phyloP scores from a whole-genome alignment of 1,140 invertebrate species.

The Vanessa tameamea region DNA sequence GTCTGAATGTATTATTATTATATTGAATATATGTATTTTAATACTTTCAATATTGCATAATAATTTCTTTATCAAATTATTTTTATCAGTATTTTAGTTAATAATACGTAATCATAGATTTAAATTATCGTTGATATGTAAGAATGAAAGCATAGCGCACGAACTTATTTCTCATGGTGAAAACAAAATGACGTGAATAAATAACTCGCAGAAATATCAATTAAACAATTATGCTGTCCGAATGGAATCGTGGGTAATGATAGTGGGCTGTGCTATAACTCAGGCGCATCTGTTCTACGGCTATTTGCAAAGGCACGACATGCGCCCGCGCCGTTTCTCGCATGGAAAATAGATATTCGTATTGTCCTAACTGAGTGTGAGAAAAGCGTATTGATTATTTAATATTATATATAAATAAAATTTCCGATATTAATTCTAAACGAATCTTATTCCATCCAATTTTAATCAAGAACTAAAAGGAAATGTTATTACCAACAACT shows the following conservation, averaged over 20 bases:
- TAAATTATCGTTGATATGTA: slow-evolving; percentile 1
- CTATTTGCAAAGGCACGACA: slow-evolving; percentile 78
- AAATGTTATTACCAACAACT: neutral
- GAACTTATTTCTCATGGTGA: slow-evolving; percentile 64
- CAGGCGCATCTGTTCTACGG: slow-evolving; percentile 77
- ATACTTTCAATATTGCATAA: slow-evolving; percentile 29
- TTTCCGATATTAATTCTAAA: neutral
- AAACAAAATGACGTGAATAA: slow-evolving; percentile 76
- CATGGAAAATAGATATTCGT: slow-evolving; percentile 43
- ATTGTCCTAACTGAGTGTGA: slow-evolving; percentile 14
- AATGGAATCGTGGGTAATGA: slow-evolving; percentile 79
- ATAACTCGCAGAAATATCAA: slow-evolving; percentile 80
- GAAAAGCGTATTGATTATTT: neutral
- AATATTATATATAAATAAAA: neutral
- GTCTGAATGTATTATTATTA: slow-evolving; percentile 48
- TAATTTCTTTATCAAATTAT: too few species aligned
- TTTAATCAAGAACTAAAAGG: neutral
- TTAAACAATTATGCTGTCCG: slow-evolving; percentile 80
- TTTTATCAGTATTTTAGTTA: too few species aligned
- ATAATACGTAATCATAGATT: too few species aligned
- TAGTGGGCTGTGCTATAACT: slow-evolving; percentile 77
- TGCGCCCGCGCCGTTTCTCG: slow-evolving; percentile 41
- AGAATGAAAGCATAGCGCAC: slow-evolving; percentile 58
- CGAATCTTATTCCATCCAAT: neutral
- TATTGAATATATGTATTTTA: slow-evolving; percentile 53